Evolutionary conservation across 2,888 invertebrate genomes (phyloP), one percentile per base, ranked within the genome.

Genomic region (Rhopalosiphum nymphaeae): DNA sequence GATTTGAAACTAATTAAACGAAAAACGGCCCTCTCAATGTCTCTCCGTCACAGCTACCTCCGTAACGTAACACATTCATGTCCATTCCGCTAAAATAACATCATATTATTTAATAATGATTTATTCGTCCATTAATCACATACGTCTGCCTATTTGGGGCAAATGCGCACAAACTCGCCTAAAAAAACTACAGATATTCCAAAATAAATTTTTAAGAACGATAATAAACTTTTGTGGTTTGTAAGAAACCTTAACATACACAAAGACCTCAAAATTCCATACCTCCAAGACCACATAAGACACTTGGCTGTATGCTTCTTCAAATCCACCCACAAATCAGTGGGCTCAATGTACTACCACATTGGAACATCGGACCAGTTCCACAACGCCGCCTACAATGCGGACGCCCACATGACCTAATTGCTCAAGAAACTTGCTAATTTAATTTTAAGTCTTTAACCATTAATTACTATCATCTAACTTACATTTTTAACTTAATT

Each of bases 1-100:
- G 95, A 95, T 95, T 95, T 95, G 95, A 95, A 95, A 95, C 95
- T 95, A 95, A 95, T 95, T 95, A 95, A 95, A 95, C 89, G 94
- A 89, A 94, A 93, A 94, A 53, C 26, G 44, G 49, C 90, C 61
- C 88, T 61, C 67, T 61, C 36, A 36, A 29, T 5, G 61, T 36
- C 46, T 46, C 21, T 56, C 42, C 44, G n/a, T 61, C 57, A 44
- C 61, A 21, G 67, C 49, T 21, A 7, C 5, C 44, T 85, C 44
- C 44, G 88, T 42, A 53, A 16, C 88, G 16, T 53, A 4, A 44
- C 85, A 1, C 36, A 36, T 53, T 25, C 57, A 57, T 44, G 89
- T 42, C 29, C 61, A 10, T 86, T 44, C 29, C 13, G 44, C 44
- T 42, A 42, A 26, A 42, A 87, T 87, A 49, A 46, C n/a, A 46